phyloP scores from a whole-genome alignment of 2,113 vertebrate genomes.

The Pipra filicauda region DNA sequence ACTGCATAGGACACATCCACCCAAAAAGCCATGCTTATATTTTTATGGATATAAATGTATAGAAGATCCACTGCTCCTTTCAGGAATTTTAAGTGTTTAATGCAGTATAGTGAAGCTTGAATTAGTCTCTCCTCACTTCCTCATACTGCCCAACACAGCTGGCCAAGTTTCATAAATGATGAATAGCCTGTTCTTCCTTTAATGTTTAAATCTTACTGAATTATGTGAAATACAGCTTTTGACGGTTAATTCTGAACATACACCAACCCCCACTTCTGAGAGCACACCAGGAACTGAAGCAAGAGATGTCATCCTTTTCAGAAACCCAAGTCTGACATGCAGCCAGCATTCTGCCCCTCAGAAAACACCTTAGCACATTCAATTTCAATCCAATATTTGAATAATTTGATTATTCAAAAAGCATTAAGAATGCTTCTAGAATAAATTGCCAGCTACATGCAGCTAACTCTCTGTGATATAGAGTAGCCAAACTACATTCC shows the following conservation, averaged over 20 bases:
- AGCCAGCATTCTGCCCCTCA: background rate
- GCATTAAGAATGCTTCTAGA: background rate
- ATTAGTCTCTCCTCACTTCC: background rate
- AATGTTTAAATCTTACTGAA: background rate
- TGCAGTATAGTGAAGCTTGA: rapidly evolving
- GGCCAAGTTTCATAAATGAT: background rate
- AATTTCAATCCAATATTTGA: background rate
- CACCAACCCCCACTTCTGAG: background rate
- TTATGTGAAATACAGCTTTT: background rate
- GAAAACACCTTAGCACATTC: background rate
- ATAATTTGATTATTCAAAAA: background rate
- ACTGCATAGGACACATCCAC: background rate
- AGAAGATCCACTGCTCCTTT: background rate
- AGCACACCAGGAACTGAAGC: background rate
- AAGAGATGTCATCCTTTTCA: background rate
- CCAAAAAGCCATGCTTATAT: background rate
- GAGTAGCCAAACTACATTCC: background rate
- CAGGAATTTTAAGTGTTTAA: background rate
- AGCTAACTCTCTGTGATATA: background rate
- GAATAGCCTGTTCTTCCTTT: background rate
- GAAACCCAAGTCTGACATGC: background rate
- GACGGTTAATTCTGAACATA: background rate
- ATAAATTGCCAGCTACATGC: background rate
- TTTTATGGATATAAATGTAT: background rate
- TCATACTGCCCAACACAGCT: background rate